These are phyloP conservation scores for Bucorvus abyssinicus DNA, from an alignment of 2,797 vertebrate species.

Conservation along the genomic window DNA sequence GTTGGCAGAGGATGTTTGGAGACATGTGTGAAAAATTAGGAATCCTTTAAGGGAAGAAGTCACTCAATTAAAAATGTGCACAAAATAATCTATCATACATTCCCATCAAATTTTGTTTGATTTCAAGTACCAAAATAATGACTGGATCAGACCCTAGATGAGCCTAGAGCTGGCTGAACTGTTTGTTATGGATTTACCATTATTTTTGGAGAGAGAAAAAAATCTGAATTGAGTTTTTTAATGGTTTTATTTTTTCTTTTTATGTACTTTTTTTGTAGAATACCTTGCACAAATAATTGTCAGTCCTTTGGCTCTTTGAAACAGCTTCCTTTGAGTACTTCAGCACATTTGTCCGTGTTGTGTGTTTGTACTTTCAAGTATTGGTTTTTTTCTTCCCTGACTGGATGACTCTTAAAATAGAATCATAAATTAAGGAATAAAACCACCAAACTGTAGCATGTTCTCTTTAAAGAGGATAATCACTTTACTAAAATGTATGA, in stretches of 20 bases:
- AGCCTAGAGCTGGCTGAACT: conserved; percentile 10
- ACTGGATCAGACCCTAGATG: conserved; percentile 21
- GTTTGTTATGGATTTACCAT: conserved; percentile 38
- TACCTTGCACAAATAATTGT: conserved; percentile 1
- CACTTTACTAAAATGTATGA: background rate
- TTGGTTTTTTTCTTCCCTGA: background rate
- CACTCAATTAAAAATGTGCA: conserved; percentile 56
- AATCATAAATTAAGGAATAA: conserved; percentile 11
- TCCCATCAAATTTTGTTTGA: conserved; percentile 53
- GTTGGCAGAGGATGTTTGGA: conserved; percentile 51
- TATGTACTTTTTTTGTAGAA: background rate
- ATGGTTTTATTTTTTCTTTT: background rate
- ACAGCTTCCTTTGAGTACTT: background rate
- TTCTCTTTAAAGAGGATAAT: conserved; percentile 5
- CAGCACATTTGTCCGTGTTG: background rate
- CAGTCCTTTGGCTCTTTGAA: background rate
- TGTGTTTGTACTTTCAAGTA: background rate
- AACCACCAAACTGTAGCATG: background rate
- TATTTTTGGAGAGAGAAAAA: background rate
- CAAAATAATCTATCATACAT: conserved; percentile 47
- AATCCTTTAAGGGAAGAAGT: conserved; percentile 48
- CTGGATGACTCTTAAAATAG: conserved; percentile 29
- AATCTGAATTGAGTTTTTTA: background rate
- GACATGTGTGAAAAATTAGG: conserved; percentile 67
- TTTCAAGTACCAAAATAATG: conserved; percentile 55